Conservation (phyloP, 2,888 invertebrate genomes). For the Metopia argyrocephala region DNA sequence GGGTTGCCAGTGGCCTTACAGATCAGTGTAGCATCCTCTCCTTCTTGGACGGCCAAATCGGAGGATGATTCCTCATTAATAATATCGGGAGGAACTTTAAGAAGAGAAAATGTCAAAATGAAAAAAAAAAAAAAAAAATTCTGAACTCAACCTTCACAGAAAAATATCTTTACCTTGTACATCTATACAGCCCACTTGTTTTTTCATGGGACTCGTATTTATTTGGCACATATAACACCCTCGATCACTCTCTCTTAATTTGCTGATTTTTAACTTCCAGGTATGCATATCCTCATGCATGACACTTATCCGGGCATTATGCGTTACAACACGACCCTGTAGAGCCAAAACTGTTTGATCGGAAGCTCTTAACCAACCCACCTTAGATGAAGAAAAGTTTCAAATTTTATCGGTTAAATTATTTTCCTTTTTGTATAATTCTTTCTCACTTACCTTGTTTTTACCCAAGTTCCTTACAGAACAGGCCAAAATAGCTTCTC, state of each 20-base stretch:
- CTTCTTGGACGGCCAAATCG: constrained; percentile 88
- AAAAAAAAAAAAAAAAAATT: not conserved
- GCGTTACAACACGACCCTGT: constrained; percentile 90
- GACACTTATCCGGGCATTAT: constrained; percentile 89
- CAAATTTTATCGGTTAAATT: too few relatives aligned
- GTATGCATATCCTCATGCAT: constrained; percentile 89
- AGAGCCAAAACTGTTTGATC: constrained; percentile 94
- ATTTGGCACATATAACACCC: constrained; percentile 97
- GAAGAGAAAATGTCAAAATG: not conserved
- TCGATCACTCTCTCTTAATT: constrained; percentile 88
- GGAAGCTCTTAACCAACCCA: constrained; percentile 93
- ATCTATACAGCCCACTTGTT: constrained; percentile 91
- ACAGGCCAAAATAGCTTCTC: constrained; percentile 78
- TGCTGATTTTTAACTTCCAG: constrained; percentile 91
- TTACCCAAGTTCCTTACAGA: constrained; percentile 78
- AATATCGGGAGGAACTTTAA: constrained; percentile 87
- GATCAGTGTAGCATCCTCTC: constrained; percentile 86
- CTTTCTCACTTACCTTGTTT: constrained; percentile 74
- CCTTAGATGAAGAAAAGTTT: constrained; percentile 80
- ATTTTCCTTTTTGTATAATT: too few relatives aligned
- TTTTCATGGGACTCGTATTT: constrained; percentile 92
- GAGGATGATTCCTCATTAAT: constrained; percentile 87
- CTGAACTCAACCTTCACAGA: not conserved
- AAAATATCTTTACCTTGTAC: constrained; percentile 84
- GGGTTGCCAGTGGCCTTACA: constrained; percentile 91